Percentiles rank a stretch among this genome's conserved stretches.
Evolutionary conservation across 2,888 invertebrate species (phyloP).

Genomic region (Synergus umbraculus): DNA sequence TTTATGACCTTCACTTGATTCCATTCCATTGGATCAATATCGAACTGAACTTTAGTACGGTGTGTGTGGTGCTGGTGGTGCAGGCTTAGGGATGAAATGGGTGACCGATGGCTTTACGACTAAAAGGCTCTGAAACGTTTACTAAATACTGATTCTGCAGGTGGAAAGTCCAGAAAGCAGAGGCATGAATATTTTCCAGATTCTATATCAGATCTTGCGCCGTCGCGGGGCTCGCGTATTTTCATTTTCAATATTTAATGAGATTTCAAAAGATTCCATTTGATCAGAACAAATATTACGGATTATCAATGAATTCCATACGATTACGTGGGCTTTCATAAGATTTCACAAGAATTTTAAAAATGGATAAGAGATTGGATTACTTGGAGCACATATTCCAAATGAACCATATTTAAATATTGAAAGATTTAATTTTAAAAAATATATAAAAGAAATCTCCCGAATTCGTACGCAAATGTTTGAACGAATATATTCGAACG

Average conservation of each 20-base stretch:
- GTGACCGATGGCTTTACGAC: conserved; percentile 29
- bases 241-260: too few relatives aligned
- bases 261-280: too few relatives aligned
- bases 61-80: conserved; percentile 1
- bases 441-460: neutral
- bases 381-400: too few relatives aligned
- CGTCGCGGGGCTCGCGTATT: neutral
- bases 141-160: conserved; percentile 3
- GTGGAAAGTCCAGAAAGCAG: neutral
- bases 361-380: too few relatives aligned
- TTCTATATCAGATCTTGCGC: neutral
- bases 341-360: too few relatives aligned
- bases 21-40: conserved; percentile 38
- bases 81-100: conserved; percentile 31
- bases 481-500: neutral
- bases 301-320: too few relatives aligned
- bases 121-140: conserved; percentile 6
- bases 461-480: neutral
- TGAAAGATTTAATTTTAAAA: neutral
- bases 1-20: conserved; percentile 36
- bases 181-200: neutral
- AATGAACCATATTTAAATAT: too few relatives aligned
- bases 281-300: too few relatives aligned
- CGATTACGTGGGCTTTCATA: too few relatives aligned
- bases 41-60: conserved; percentile 26